Base-by-base conservation (phyloP, 2,888 invertebrate species). In the Lucinisca nassula region DNA sequence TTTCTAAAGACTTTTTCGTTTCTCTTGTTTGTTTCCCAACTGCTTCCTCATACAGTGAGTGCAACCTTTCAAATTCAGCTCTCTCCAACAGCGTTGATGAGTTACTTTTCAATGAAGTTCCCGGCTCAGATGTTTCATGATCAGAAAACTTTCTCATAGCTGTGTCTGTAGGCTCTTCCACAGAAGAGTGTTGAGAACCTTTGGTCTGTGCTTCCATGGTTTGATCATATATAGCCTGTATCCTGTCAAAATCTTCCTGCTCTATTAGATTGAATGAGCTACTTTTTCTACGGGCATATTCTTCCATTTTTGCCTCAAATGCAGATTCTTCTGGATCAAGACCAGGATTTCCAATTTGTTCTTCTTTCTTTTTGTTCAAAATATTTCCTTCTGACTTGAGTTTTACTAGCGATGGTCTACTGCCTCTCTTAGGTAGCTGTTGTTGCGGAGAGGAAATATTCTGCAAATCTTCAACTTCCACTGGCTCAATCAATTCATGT, bases 251-350 rank as follows among this genome's bases (percentile, higher is more conserved):
- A 35, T 67, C 67, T 35, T 67, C 67, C 8, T 30, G 30, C 14
- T 32, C 10, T 67, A 67, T 67, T 17, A 67, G 10, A 35, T 35
- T 3, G 21, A 21, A 67, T 17, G 55, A 55, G 21, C 67, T 35
- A 35, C 67, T 67, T 2, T 67, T 32, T 35, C 67, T 32, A 24
- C 67, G 67, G 14, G 67, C 67, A 67, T 67, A 67, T 17, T 67
- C 67, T 30, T 67, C 67, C 67, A 67, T 67, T 67, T 67, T 67
- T 3, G 32, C 27, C 21, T 67, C 67, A 67, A 67, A 67, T 35
- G 67, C 67, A 8, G 14, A 32, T 12, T 67, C 67, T 35, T 67
- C 35, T 35, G 32, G 17, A 17, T 21, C 17, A 35, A 21, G 27
- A 6, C 17, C 17, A 4, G 17, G 3, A 35, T 35, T 35, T n/a